Evolutionary conservation across 2,888 invertebrate species (phyloP).

Genomic region (Halocaridina rubra): DNA sequence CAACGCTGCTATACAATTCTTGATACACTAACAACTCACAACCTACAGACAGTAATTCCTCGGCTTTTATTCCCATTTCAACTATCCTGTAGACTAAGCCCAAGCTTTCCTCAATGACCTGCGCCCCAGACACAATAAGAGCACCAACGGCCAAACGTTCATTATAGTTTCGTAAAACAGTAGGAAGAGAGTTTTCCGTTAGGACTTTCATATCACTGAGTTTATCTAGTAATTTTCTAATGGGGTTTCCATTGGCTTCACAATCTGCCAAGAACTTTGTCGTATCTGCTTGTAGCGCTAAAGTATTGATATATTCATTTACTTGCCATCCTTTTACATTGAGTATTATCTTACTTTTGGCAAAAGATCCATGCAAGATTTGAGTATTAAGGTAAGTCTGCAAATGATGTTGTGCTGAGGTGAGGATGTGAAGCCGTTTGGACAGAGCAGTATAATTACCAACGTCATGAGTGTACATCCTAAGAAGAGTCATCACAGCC

Average conservation of each 20-base stretch:
- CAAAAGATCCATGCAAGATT: not conserved
- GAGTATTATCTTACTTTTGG: not conserved
- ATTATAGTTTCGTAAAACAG: slow-evolving; percentile 78
- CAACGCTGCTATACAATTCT: not conserved
- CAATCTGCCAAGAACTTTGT: slow-evolving; percentile 78
- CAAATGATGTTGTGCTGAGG: slow-evolving; percentile 19
- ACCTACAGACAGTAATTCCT: slow-evolving; percentile 16
- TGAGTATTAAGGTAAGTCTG: slow-evolving; percentile 43
- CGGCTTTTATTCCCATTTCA: slow-evolving; percentile 9
- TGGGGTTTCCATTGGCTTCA: slow-evolving; percentile 71
- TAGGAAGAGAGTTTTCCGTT: slow-evolving; percentile 72
- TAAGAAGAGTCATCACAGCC: slow-evolving; percentile 55
- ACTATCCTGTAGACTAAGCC: slow-evolving; percentile 72
- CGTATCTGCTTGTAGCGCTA: slow-evolving; percentile 84
- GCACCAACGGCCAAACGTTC: slow-evolving; percentile 80
- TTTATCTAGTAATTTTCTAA: not conserved
- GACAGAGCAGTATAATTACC: slow-evolving; percentile 16
- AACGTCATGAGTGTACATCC: slow-evolving; percentile 35
- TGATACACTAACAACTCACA: slow-evolving; percentile 15
- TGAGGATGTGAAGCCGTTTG: slow-evolving; percentile 22
- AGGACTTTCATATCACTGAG: slow-evolving; percentile 17
- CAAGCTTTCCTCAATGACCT: slow-evolving; percentile 79
- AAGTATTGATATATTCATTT: slow-evolving; percentile 82
- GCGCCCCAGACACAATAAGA: slow-evolving; percentile 77
- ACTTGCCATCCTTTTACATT: slow-evolving; percentile 71